phyloP scores from a whole-genome alignment of 1,140 invertebrate genomes.

The Drosophila ogumai region DNA sequence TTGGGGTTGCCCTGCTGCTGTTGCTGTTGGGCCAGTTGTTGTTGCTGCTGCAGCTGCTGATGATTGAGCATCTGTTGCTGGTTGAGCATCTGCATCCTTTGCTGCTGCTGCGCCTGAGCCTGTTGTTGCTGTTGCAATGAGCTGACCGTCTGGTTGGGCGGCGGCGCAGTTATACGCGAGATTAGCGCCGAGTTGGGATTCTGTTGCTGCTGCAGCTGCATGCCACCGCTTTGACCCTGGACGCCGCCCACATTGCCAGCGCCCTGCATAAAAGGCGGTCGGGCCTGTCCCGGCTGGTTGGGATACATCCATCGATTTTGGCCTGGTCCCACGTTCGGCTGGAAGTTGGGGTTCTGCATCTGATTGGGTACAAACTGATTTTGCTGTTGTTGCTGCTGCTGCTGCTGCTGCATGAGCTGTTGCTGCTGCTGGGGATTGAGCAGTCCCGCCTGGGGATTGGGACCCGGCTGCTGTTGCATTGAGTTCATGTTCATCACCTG shows the following conservation, averaged over 20 bases:
- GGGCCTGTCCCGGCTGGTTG: constrained; percentile 68
- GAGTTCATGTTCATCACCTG: constrained; percentile 67
- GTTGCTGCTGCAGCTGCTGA: constrained; percentile 84
- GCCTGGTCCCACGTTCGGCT: constrained; percentile 62
- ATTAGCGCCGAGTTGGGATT: constrained; percentile 87
- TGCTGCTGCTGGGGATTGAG: constrained; percentile 80
- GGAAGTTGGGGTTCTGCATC: constrained; percentile 78
- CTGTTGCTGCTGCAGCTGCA: constrained; percentile 68
- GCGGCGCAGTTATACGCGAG: constrained; percentile 89
- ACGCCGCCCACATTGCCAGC: constrained; percentile 53
- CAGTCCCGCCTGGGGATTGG: constrained; percentile 42
- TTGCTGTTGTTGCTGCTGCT: constrained; percentile 62
- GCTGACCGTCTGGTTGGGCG: constrained; percentile 85
- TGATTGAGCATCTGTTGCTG: constrained; percentile 84
- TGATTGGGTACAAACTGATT: constrained; percentile 74
- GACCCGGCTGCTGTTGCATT: constrained; percentile 54
- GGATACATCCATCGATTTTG: constrained; percentile 80
- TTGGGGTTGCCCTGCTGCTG: constrained; percentile 83
- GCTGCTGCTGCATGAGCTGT: constrained; percentile 64
- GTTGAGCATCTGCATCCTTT: constrained; percentile 71
- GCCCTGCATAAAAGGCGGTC: constrained; percentile 71
- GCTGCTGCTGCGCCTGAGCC: constrained; percentile 72
- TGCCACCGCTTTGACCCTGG: constrained; percentile 77
- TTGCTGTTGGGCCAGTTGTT: constrained; percentile 85
- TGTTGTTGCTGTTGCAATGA: constrained; percentile 82